A percentile compares a stretch with the other conserved stretches of the same genome.
Evolutionary conservation across 2,113 vertebrate genomes (phyloP).

Genomic region (Ptilorrhoa leucosticta): DNA sequence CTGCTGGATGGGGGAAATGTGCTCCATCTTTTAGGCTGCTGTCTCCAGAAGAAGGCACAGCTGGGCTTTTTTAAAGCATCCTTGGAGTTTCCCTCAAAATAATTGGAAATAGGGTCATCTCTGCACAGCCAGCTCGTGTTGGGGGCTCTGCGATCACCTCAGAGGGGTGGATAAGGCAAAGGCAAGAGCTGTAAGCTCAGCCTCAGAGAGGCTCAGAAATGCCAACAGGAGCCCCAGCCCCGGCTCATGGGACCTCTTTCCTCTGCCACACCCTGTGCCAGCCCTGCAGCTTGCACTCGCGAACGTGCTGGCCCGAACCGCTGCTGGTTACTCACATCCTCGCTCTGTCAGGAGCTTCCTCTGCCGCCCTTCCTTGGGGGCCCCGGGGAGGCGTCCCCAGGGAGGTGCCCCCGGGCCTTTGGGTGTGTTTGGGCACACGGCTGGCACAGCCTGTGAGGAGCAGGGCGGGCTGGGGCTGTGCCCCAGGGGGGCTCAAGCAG

Average conservation of each 20-base stretch:
- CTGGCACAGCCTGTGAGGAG: background rate
- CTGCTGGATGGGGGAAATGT: rapidly evolving
- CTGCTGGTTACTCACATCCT: background rate
- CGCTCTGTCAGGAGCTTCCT: background rate
- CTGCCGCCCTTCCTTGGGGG: background rate
- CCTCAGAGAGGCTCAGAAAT: background rate
- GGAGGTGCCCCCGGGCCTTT: background rate
- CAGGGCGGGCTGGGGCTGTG: background rate
- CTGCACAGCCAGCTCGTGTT: rapidly evolving
- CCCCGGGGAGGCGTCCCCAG: background rate
- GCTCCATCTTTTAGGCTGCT: background rate
- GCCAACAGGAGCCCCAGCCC: too few relatives aligned
- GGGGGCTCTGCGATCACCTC: background rate
- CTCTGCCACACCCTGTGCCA: background rate
- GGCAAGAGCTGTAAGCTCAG: background rate
- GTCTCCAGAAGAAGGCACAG: background rate
- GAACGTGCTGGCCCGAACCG: rapidly evolving
- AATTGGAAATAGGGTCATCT: rapidly evolving
- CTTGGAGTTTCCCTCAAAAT: background rate
- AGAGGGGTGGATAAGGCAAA: background rate
- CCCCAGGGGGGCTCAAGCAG: background rate
- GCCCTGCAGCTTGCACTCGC: background rate
- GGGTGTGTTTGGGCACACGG: background rate
- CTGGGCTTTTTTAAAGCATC: background rate
- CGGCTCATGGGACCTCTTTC: background rate